These are phyloP conservation scores for Glareola pratincola DNA, from an alignment of 2,113 vertebrate genomes.

Conservation along the genomic window DNA sequence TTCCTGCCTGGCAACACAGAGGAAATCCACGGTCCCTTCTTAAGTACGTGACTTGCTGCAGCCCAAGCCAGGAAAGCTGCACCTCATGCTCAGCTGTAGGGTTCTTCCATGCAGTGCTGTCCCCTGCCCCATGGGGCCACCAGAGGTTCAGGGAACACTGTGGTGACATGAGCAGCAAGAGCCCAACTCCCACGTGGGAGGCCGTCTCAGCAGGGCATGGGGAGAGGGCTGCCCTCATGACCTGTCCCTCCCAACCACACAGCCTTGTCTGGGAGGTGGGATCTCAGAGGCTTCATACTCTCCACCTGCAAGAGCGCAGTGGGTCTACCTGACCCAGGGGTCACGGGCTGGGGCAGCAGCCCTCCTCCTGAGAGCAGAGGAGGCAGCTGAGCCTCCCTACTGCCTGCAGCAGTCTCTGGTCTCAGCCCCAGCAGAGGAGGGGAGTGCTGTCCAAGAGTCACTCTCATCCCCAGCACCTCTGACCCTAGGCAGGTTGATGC, in stretches of 20 bases:
- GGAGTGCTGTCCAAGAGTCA: too few relatives aligned
- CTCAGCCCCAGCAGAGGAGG: background rate
- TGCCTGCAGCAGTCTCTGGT: background rate
- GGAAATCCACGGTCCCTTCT: background rate
- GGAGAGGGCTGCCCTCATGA: background rate
- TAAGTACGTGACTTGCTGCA: background rate
- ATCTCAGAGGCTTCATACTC: background rate
- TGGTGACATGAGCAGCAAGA: accelerated
- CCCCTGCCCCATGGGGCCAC: background rate
- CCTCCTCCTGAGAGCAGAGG: background rate
- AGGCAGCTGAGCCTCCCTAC: background rate
- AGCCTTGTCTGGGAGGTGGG: background rate
- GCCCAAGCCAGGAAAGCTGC: background rate
- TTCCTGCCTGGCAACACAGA: background rate
- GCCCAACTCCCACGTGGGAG: background rate
- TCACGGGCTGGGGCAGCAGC: background rate
- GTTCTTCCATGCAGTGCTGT: background rate
- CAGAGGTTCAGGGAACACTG: background rate
- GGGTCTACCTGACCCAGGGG: background rate
- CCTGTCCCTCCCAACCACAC: background rate
- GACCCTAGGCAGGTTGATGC: background rate
- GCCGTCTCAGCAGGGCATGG: background rate
- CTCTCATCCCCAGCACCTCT: background rate
- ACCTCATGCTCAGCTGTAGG: background rate
- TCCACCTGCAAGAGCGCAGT: background rate